Evolutionary conservation across 2,888 invertebrate genomes (phyloP).

Genomic region (Cartodere bifasciata): DNA sequence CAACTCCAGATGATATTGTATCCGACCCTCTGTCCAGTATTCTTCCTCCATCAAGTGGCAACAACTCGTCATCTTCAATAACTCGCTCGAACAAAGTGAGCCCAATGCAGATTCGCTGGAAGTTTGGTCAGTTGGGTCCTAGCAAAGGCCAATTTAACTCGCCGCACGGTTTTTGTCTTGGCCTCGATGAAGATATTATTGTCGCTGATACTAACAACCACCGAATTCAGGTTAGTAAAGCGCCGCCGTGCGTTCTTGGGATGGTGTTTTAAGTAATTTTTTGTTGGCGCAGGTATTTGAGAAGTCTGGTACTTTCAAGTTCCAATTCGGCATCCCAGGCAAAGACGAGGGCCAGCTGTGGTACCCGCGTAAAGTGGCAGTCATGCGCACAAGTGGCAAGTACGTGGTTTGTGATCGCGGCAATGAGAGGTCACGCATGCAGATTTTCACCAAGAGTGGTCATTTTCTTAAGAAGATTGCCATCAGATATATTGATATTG

Average conservation of each 20-base stretch:
- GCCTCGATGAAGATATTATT: conserved; percentile 89
- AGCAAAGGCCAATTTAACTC: conserved; percentile 93
- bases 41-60: conserved; percentile 35
- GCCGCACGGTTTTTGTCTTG: conserved; percentile 93
- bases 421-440: conserved; percentile 93
- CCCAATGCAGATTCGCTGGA: conserved; percentile 79
- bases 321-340: conserved; percentile 89
- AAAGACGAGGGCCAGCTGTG: conserved; percentile 94
- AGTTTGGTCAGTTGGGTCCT: conserved; percentile 88
- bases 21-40: conserved; percentile 40
- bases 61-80: conserved; percentile 37
- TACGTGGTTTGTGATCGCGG: conserved; percentile 97
- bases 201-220: conserved; percentile 96
- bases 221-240: conserved; percentile 63
- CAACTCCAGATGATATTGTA: conserved; percentile 36
- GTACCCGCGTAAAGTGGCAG: conserved; percentile 94
- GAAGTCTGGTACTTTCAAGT: conserved; percentile 84
- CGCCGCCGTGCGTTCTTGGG: neutral
- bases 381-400: conserved; percentile 75
- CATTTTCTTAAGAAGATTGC: conserved; percentile 94
- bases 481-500: conserved; percentile 76
- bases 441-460: conserved; percentile 91
- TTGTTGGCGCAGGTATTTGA: conserved; percentile 62
- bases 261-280: conserved; percentile 1
- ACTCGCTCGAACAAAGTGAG: conserved; percentile 58